Evolutionary conservation across 1,140 invertebrate genomes (phyloP).

Genomic region (Armadillidium nasatum): DNA sequence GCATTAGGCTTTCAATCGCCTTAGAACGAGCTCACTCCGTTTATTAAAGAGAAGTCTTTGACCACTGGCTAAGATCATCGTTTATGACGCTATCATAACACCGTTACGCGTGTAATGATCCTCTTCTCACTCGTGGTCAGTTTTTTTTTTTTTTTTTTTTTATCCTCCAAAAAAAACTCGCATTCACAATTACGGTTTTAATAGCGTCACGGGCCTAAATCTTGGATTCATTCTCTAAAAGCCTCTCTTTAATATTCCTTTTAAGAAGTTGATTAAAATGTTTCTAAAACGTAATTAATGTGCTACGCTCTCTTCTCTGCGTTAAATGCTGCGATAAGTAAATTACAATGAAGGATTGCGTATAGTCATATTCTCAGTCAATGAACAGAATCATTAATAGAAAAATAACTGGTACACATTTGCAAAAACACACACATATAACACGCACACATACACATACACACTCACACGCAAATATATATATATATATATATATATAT

Average conservation of each 20-base stretch:
- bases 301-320: too few species aligned
- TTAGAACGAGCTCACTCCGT: not conserved
- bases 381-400: too few species aligned
- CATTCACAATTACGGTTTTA: not conserved
- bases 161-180: too few species aligned
- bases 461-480: not conserved
- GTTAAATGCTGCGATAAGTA: too few species aligned
- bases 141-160: too few species aligned
- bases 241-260: too few species aligned
- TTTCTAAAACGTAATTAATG: too few species aligned
- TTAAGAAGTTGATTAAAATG: slow-evolving; percentile 1
- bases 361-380: too few species aligned
- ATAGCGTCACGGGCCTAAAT: not conserved
- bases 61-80: not conserved
- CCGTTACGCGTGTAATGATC: not conserved
- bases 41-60: not conserved
- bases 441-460: not conserved
- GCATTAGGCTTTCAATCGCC: not conserved
- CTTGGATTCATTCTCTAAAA: not conserved
- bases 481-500: not conserved
- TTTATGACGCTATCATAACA: not conserved
- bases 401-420: too few species aligned
- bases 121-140: not conserved
- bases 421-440: not conserved
- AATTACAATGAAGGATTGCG: too few species aligned